Evolutionary conservation across 2,888 invertebrate species (phyloP).

Genomic region (Morinoia aosen): DNA sequence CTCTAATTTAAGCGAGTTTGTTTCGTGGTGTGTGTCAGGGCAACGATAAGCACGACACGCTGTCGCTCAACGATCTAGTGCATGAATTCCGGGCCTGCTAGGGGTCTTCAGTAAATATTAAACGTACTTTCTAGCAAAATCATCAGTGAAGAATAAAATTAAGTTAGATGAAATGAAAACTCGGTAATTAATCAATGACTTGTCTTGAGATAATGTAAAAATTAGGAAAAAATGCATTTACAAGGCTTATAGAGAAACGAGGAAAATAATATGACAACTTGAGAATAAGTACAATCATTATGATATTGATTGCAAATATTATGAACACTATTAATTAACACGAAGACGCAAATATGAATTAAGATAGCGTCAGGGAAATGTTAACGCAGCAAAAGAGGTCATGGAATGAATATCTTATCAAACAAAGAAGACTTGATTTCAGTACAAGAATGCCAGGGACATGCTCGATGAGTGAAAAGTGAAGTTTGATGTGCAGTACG

Average conservation of each 20-base stretch:
- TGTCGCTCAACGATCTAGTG: constrained; percentile 7
- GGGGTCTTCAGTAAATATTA: background rate
- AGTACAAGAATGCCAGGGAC: background rate
- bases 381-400: background rate
- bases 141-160: background rate
- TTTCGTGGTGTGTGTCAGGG: constrained; percentile 39
- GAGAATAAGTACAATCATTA: no score
- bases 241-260: no score
- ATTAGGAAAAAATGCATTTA: no score
- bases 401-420: background rate
- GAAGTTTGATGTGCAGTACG: background rate
- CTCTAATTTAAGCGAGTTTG: constrained; percentile 51
- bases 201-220: no score
- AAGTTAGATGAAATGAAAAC: background rate
- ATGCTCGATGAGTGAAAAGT: background rate
- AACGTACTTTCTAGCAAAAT: background rate
- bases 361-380: no score
- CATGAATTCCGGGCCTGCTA: background rate
- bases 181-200: no score
- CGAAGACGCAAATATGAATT: no score
- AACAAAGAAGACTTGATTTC: background rate
- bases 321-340: no score
- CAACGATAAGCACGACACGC: constrained; percentile 24
- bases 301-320: no score
- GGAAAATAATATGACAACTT: no score